Percentiles rank a stretch among this genome's conserved stretches.
These are phyloP conservation scores for Chlorospingus semifuscus DNA, from an alignment of 2,797 vertebrate species.

Conservation along the genomic window DNA sequence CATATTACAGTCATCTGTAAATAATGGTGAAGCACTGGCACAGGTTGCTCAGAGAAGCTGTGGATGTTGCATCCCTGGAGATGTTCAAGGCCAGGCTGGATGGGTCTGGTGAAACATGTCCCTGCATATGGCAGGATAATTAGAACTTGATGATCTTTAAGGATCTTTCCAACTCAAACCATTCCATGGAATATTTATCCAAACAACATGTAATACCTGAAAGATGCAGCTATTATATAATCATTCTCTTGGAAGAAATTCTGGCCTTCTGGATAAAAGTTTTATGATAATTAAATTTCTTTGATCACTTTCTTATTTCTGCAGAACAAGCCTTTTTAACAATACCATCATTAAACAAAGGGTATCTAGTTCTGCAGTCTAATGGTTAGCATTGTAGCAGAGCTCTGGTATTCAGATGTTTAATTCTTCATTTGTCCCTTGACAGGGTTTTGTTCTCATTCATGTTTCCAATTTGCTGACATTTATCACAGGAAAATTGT, in stretches of 20 bases:
- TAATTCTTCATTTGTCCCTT: not conserved
- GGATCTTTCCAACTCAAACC: not conserved
- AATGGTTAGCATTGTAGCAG: not conserved
- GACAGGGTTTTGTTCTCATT: not conserved
- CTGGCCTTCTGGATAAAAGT: not conserved
- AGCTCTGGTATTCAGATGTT: not conserved
- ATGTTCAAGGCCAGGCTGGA: not conserved
- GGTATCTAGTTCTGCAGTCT: not conserved
- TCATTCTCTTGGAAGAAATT: not conserved
- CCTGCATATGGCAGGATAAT: not conserved
- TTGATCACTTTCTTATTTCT: not conserved
- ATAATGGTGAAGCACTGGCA: not conserved
- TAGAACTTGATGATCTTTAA: not conserved
- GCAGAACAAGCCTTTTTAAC: not conserved
- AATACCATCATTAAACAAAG: not conserved
- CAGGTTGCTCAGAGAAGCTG: not conserved
- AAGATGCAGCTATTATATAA: not conserved
- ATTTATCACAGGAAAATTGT: not conserved
- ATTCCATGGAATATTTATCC: not conserved
- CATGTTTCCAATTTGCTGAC: not conserved
- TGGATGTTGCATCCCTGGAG: not conserved
- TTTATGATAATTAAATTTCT: not conserved
- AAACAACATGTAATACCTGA: not conserved
- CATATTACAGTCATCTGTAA: too few relatives aligned
- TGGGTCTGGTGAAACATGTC: not conserved